Base-by-base conservation (phyloP, 2,888 invertebrate genomes). In the Phorcus lineatus region DNA sequence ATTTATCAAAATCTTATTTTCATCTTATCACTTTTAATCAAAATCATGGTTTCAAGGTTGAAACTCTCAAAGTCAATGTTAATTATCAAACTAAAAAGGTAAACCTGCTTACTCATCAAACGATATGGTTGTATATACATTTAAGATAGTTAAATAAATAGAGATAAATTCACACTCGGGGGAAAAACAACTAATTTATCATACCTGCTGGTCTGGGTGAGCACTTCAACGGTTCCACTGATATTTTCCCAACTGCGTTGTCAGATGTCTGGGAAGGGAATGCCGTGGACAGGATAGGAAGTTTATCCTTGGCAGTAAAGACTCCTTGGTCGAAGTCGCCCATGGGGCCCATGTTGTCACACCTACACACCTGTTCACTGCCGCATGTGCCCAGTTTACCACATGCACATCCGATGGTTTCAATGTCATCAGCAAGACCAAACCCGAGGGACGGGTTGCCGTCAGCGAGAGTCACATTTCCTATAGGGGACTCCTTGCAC, bases 141-240 rank as follows among this genome's bases (percentile, higher is more conserved):
- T n/a, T n/a, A n/a, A n/a, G n/a, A n/a, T n/a, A n/a, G n/a, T n/a
- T n/a, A n/a, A n/a, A n/a, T n/a, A n/a, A n/a, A n/a, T n/a, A n/a
- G n/a, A n/a, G n/a, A n/a, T n/a, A n/a, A n/a, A n/a, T n/a, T n/a
- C n/a, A n/a, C n/a, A n/a, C n/a, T n/a, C n/a, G n/a, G n/a, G n/a
- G n/a, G n/a, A n/a, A n/a, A n/a, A n/a, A n/a, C n/a, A n/a, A n/a
- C n/a, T n/a, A n/a, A n/a, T n/a, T n/a, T n/a, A n/a, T n/a, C n/a
- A n/a, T 47, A 91, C 91, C 87, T 74, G 88, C 86, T 2, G 88
- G 86, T 62, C 76, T 82, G 9, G 83, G 87, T 81, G 80, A 82
- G 74, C 88, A 88, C 55, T 81, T 47, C 11, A 86, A 31, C 3
- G 78, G 52, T 13, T 81, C 81, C 2, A 83, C 77, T 1, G 82